A percentile compares a stretch with the other conserved stretches of the same genome.
Conservation (phyloP, 1,140 invertebrate species). For the Gryon sp. region DNA sequence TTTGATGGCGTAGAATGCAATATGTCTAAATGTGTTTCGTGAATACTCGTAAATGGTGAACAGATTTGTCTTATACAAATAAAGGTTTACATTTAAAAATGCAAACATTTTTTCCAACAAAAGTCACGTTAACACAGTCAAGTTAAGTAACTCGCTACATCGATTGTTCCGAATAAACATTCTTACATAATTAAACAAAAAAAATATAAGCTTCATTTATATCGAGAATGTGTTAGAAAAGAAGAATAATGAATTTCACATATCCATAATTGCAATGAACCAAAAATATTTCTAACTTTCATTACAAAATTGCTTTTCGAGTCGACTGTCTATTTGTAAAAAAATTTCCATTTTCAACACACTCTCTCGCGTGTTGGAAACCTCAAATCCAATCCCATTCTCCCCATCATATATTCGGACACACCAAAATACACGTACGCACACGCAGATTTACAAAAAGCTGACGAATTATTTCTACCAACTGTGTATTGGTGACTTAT, state of each 20-base stretch:
- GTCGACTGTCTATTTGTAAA: slow-evolving; percentile 25
- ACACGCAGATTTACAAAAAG: slow-evolving; percentile 51
- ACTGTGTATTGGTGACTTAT: slow-evolving; percentile 38
- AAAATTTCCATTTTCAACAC: slow-evolving; percentile 30
- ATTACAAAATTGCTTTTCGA: slow-evolving; percentile 4
- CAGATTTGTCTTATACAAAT: neutral
- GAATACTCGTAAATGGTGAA: no score
- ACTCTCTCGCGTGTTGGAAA: slow-evolving; percentile 4
- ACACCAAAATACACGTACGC: slow-evolving; percentile 29
- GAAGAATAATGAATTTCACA: no score
- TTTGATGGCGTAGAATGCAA: no score
- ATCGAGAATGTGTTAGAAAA: no score
- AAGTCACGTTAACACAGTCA: no score
- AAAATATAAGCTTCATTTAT: no score
- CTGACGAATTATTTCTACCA: slow-evolving; percentile 39
- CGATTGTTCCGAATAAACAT: no score
- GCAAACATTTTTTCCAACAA: neutral
- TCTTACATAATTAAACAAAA: no score
- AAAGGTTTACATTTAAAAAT: neutral
- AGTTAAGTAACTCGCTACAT: no score
- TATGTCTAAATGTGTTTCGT: no score
- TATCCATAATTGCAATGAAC: no score
- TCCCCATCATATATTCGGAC: neutral
- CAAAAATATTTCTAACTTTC: neutral
- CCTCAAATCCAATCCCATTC: slow-evolving; percentile 29